phyloP scores from a whole-genome alignment of 2,888 invertebrate genomes.

The Meteorus cinctellus region DNA sequence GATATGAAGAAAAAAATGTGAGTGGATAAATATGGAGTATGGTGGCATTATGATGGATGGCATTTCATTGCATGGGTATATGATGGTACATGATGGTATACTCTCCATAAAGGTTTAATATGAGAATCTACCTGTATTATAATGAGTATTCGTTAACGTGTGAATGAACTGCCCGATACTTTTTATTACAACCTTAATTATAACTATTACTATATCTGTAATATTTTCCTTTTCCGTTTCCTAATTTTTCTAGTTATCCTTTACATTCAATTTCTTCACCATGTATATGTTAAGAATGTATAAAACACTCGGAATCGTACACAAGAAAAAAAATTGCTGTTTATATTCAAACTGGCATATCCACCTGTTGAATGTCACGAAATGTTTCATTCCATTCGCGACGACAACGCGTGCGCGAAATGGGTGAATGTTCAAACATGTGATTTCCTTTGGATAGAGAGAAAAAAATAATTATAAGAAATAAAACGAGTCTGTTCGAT shows the following conservation, averaged over 20 bases:
- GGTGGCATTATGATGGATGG: neutral
- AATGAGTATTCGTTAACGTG: neutral
- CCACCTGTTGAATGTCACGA: conserved; percentile 58
- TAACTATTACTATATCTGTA: neutral
- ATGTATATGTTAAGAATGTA: neutral
- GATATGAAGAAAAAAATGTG: neutral
- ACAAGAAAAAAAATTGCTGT: neutral
- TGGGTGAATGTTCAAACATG: conserved; percentile 29
- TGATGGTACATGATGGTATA: neutral
- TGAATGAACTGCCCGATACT: neutral
- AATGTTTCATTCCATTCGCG: conserved; percentile 52
- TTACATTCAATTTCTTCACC: neutral
- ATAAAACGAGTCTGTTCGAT: too few relatives aligned
- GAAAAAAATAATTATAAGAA: too few relatives aligned
- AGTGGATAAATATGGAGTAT: neutral
- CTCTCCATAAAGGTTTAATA: neutral
- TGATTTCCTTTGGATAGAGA: neutral
- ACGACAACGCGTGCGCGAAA: neutral
- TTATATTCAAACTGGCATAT: conserved; percentile 41
- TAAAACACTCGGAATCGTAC: neutral
- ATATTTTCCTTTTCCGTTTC: neutral
- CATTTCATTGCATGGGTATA: neutral
- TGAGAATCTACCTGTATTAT: neutral
- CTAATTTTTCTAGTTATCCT: neutral
- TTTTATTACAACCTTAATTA: neutral